Conservation (phyloP, 2,888 invertebrate species). For the Hemaris fuciformis region DNA sequence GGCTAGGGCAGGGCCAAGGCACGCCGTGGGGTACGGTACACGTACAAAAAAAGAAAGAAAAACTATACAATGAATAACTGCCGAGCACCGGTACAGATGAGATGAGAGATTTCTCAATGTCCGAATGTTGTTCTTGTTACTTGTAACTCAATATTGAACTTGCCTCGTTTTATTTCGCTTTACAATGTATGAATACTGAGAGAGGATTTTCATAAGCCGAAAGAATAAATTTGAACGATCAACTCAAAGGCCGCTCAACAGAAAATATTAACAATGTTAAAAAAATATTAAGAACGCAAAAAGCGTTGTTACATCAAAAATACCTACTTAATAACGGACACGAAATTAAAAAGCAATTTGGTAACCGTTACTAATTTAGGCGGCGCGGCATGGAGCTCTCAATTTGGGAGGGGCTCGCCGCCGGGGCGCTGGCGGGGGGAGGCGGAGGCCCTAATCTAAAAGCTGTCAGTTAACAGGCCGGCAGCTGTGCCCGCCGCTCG, state of each 20-base stretch:
- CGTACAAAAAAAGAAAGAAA: slow-evolving; percentile 57
- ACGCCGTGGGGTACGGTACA: slow-evolving; percentile 57
- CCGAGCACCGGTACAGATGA: slow-evolving; percentile 67
- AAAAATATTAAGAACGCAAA: slow-evolving; percentile 25
- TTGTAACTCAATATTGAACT: slow-evolving; percentile 70
- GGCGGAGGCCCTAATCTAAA: slow-evolving; percentile 73
- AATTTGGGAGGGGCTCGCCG: slow-evolving; percentile 65
- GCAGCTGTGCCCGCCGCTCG: slow-evolving; percentile 60
- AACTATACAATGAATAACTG: slow-evolving; percentile 71
- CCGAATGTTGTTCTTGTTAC: slow-evolving; percentile 68
- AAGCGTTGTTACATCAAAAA: slow-evolving; percentile 43
- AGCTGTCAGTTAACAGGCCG: slow-evolving; percentile 72
- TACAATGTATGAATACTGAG: slow-evolving; percentile 29
- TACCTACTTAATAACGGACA: slow-evolving; percentile 66
- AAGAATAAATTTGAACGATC: background rate
- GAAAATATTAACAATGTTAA: background rate
- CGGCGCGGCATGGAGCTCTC: slow-evolving; percentile 66
- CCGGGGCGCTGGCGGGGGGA: slow-evolving; percentile 35
- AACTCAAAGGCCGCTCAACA: background rate
- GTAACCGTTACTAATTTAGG: slow-evolving; percentile 79
- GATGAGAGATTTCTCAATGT: slow-evolving; percentile 77
- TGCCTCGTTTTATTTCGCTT: slow-evolving; percentile 35
- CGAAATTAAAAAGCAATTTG: slow-evolving; percentile 80
- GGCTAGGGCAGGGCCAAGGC: slow-evolving; percentile 72
- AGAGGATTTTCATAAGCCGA: background rate